These are phyloP conservation scores for Sclerurus mexicanus DNA, from an alignment of 2,113 vertebrate genomes.

Conservation along the genomic window DNA sequence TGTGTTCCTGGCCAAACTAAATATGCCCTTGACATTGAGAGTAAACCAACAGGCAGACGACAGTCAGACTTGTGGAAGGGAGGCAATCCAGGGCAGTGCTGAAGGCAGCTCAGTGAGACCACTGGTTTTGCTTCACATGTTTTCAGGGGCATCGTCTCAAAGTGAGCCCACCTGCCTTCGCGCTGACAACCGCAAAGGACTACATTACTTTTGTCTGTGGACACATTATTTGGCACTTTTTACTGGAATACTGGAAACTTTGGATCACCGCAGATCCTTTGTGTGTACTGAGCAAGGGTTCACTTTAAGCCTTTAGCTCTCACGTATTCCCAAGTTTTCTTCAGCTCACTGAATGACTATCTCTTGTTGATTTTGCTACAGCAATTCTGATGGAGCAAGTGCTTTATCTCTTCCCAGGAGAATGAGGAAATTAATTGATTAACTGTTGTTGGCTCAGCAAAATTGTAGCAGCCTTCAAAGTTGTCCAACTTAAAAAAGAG, in stretches of 20 bases:
- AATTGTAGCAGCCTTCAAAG: background rate
- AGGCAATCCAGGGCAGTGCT: background rate
- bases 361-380: background rate
- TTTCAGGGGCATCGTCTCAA: background rate
- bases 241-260: background rate
- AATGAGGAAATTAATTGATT: background rate
- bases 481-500: background rate
- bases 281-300: background rate
- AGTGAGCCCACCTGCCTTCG: background rate
- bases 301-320: background rate
- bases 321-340: background rate
- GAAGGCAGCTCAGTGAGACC: background rate
- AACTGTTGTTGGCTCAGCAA: background rate
- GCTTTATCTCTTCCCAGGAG: background rate
- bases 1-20: background rate
- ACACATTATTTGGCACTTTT: background rate
- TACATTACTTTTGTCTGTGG: background rate
- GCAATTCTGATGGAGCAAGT: background rate
- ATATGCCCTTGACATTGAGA: background rate
- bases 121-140: background rate
- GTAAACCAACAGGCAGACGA: background rate
- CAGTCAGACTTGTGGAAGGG: background rate
- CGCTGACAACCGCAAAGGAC: background rate
- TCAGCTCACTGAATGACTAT: background rate
- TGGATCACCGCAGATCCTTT: background rate